phyloP scores from a whole-genome alignment of 2,113 vertebrate genomes.

The Antidorcas marsupialis region DNA sequence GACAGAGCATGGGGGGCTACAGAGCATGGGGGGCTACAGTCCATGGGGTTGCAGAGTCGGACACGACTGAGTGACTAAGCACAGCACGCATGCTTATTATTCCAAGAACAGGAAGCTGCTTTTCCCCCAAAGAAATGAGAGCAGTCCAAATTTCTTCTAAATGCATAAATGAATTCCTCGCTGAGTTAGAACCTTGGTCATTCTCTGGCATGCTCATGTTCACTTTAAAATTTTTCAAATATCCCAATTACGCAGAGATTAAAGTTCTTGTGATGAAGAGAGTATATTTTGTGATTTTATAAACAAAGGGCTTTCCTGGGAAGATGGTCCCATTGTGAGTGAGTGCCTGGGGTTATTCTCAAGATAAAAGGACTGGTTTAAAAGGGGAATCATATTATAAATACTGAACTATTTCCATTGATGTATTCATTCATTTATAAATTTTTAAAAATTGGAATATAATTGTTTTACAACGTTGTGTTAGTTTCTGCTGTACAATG shows the following conservation, averaged over 20 bases:
- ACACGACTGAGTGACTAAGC: background rate
- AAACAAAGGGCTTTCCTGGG: background rate
- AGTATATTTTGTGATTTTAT: background rate
- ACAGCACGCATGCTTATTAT: fast-evolving
- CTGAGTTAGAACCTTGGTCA: background rate
- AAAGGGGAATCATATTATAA: background rate
- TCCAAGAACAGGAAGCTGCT: background rate
- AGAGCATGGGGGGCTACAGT: background rate
- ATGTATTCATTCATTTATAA: background rate
- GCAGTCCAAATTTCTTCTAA: background rate
- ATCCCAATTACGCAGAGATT: background rate
- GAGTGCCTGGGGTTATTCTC: background rate
- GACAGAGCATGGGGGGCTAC: background rate
- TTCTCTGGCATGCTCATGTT: background rate
- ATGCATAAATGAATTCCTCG: background rate
- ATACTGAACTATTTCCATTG: background rate
- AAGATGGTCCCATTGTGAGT: background rate
- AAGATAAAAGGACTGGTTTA: background rate
- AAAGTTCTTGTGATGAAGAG: background rate
- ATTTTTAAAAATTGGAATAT: background rate
- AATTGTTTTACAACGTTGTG: background rate
- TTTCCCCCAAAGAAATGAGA: background rate
- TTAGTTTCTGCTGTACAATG: background rate
- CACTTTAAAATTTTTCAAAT: background rate
- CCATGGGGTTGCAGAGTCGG: background rate